Evolutionary conservation across 2,797 vertebrate genomes (phyloP), one percentile per base, ranked within the genome.

Genomic region (Calcarius lapponicus): DNA sequence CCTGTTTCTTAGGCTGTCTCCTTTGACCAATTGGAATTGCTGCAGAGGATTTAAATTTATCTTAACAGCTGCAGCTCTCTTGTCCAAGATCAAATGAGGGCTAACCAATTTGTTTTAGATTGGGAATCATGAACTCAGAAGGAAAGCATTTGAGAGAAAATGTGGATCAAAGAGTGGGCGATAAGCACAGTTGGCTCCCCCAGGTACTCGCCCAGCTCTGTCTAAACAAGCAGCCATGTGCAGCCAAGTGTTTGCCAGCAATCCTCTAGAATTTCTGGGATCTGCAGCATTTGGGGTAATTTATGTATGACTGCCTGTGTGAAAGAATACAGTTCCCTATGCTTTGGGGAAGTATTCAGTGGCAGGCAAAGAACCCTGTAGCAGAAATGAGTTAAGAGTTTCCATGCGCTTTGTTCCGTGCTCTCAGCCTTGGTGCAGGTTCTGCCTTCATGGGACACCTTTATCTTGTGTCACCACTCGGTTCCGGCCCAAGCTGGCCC

Each of bases 381-480:
- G 32, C 38, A 73, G 20, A 80, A 88, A 66, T 51, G 74, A 93
- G 70, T 92, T 61, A 47, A 91, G 72, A 92, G 32, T 97, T 97
- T 96, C 96, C 95, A 60, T 3, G 20, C 4, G 11, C 43, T 76
- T 72, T 96, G 81, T 90, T 95, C 70, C 2, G 0, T 45, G 79
- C 36, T 70, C 13, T 69, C 80, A 67, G 76, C 22, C 22, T 18
- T 9, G 22, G 31, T 22, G 36, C 48, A 75, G 73, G 50, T 71
- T 86, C 70, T 3, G 58, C 65, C 78, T 51, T 34, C 60, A 34
- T 3, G 6, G 90, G 81, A 64, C 48, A 36, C 43, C 3, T 60
- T 94, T 97, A 97, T 97, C 96, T 96, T 1, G 3, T 73, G 95
- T 76, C 93, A 90, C 90, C 65, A 20, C 58, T 71, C 0, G 0